A percentile compares a stretch with the other conserved stretches of the same genome.
phyloP scores from a whole-genome alignment of 1,140 invertebrate species.

The Cydia strobilella region DNA sequence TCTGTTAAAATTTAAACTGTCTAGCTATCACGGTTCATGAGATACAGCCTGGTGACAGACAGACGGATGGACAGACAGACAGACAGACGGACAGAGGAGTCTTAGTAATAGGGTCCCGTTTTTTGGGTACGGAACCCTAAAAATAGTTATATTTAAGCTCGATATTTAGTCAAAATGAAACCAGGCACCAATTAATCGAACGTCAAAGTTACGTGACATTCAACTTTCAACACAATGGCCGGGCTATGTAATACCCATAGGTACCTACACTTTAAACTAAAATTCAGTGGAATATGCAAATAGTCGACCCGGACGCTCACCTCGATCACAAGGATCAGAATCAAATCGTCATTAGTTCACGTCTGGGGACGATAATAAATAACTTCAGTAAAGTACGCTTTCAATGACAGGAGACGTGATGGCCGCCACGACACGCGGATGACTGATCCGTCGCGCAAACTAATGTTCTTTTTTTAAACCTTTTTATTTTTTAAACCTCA shows the following conservation, averaged over 20 bases:
- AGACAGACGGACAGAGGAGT: too few relatives aligned
- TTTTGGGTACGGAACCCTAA: too few relatives aligned
- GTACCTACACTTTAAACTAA: not conserved
- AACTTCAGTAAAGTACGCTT: conserved; percentile 49
- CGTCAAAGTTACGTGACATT: not conserved
- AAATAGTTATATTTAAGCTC: not conserved
- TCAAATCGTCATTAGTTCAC: conserved; percentile 65
- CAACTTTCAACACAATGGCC: not conserved
- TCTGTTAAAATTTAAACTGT: too few relatives aligned
- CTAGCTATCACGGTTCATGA: too few relatives aligned
- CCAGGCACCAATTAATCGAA: not conserved
- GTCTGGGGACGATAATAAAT: conserved; percentile 50
- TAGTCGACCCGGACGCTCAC: not conserved
- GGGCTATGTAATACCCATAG: conserved; percentile 8
- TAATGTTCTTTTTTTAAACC: conserved; percentile 75
- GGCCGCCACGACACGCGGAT: conserved; percentile 60
- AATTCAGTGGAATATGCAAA: conserved; percentile 24
- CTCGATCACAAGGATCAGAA: conserved; percentile 53
- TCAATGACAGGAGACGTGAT: conserved; percentile 64
- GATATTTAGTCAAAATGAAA: not conserved
- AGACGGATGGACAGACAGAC: too few relatives aligned
- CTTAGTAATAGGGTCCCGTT: too few relatives aligned
- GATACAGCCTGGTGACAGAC: too few relatives aligned
- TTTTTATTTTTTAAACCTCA: conserved; percentile 70
- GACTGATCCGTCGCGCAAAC: conserved; percentile 73